phyloP scores from a whole-genome alignment of 2,888 invertebrate genomes.

The Belgica antarctica region DNA sequence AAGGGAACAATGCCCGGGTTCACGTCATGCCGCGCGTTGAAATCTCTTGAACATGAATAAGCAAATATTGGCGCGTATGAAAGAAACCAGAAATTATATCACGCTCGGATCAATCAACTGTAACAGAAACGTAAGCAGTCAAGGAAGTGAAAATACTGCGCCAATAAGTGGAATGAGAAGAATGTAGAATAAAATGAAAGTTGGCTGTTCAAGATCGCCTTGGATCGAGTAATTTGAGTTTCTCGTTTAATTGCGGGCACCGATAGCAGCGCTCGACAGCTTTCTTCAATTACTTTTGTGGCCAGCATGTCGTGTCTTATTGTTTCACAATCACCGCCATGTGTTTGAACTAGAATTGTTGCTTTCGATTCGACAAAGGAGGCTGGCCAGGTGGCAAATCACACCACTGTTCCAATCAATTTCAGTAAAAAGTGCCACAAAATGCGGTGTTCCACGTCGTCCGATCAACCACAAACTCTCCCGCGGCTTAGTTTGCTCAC shows the following conservation, averaged over 20 bases:
- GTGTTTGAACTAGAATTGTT: neutral
- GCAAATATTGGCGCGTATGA: neutral
- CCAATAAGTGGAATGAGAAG: neutral
- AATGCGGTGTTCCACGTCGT: no score
- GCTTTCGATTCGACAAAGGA: neutral
- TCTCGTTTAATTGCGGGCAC: neutral
- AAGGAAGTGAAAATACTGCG: neutral
- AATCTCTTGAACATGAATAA: slow-evolving; percentile 14
- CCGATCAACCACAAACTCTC: no score
- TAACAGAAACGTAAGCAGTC: neutral
- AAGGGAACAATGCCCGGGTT: slow-evolving; percentile 12
- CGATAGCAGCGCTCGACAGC: neutral
- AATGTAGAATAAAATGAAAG: slow-evolving; percentile 32
- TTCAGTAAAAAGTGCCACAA: no score
- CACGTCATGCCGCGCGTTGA: slow-evolving; percentile 28
- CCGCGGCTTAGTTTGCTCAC: neutral
- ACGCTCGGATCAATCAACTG: neutral
- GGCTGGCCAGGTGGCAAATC: no score
- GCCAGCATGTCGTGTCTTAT: slow-evolving; percentile 8
- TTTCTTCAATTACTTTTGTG: neutral
- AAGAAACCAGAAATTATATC: slow-evolving; percentile 29
- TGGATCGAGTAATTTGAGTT: neutral
- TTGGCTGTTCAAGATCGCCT: slow-evolving; percentile 9
- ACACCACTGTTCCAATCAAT: no score
- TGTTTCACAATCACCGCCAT: neutral